Conservation (phyloP, 2,797 vertebrate genomes). For the Decapterus maruadsi region DNA sequence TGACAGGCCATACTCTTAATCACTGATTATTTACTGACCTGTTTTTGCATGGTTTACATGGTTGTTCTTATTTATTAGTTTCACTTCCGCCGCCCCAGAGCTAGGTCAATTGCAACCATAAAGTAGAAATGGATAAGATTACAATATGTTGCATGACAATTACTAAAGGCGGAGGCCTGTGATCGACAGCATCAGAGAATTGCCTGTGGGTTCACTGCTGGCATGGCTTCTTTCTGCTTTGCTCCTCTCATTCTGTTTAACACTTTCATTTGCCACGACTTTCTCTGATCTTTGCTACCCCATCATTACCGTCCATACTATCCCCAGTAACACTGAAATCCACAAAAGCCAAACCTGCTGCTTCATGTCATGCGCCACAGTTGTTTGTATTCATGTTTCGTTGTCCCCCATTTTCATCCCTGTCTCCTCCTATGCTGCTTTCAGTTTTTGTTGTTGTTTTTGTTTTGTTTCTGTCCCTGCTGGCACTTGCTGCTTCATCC, state of each 20-base stretch:
- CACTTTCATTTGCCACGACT: slow-evolving; percentile 39
- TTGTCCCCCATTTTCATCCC: slow-evolving; percentile 26
- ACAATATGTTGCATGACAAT: neutral
- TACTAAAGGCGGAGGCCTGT: slow-evolving; percentile 13
- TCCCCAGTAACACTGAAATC: neutral
- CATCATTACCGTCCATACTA: neutral
- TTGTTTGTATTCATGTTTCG: slow-evolving; percentile 7
- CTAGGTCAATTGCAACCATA: neutral
- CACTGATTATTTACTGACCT: neutral
- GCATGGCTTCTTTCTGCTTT: slow-evolving; percentile 75
- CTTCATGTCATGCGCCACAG: slow-evolving; percentile 37
- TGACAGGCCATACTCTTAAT: neutral
- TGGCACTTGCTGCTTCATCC: slow-evolving; percentile 69
- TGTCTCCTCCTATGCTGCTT: slow-evolving; percentile 51
- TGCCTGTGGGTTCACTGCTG: slow-evolving; percentile 50
- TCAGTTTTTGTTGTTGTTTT: slow-evolving; percentile 26
- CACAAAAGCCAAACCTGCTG: slow-evolving; percentile 2
- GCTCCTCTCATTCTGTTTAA: slow-evolving; percentile 48
- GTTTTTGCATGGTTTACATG: neutral
- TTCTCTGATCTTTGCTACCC: slow-evolving; percentile 17
- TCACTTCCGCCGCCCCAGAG: neutral
- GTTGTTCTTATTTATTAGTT: neutral
- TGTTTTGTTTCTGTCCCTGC: slow-evolving; percentile 7
- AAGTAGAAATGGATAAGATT: neutral
- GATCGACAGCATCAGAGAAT: slow-evolving; percentile 26